Evolutionary conservation across 2,888 invertebrate species (phyloP).

Genomic region (Oxycera nigricornis): DNA sequence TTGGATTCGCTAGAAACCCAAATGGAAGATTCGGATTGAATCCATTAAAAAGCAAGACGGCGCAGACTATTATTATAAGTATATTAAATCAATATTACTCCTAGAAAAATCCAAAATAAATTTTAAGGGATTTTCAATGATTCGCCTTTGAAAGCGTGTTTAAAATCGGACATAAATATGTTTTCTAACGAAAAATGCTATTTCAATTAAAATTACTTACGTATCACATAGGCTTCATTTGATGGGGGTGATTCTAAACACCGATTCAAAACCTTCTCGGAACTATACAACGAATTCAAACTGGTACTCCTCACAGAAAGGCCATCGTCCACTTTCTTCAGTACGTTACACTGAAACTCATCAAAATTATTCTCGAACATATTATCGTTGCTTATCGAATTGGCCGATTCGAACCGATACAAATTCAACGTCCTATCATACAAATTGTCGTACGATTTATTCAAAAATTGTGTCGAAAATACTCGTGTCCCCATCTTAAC

Average conservation of each 20-base stretch:
- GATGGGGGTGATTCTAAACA: conserved; percentile 30
- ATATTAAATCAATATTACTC: too few species aligned
- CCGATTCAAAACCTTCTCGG: conserved; percentile 32
- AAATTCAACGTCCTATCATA: conserved; percentile 45
- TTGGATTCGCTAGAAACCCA: too few species aligned
- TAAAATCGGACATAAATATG: background rate
- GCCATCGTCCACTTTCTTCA: conserved; percentile 26
- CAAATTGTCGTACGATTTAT: conserved; percentile 50
- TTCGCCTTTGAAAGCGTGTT: background rate
- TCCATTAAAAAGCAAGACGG: too few species aligned
- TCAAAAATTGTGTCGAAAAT: conserved; percentile 58
- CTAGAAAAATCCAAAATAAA: too few species aligned
- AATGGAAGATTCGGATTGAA: too few species aligned
- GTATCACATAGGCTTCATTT: conserved; percentile 47
- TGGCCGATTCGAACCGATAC: conserved; percentile 40
- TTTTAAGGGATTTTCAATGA: too few species aligned
- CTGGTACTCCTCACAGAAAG: conserved; percentile 45
- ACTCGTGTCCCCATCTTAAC: conserved; percentile 80
- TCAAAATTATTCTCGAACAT: conserved; percentile 24
- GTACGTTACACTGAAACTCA: background rate
- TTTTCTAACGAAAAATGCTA: background rate
- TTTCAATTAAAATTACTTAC: conserved; percentile 43
- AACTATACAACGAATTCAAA: conserved; percentile 42
- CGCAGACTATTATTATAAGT: too few species aligned
- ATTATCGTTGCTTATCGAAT: conserved; percentile 35